Evolutionary conservation across 2,797 vertebrate species (phyloP).

Genomic region (Amazona finschi): DNA sequence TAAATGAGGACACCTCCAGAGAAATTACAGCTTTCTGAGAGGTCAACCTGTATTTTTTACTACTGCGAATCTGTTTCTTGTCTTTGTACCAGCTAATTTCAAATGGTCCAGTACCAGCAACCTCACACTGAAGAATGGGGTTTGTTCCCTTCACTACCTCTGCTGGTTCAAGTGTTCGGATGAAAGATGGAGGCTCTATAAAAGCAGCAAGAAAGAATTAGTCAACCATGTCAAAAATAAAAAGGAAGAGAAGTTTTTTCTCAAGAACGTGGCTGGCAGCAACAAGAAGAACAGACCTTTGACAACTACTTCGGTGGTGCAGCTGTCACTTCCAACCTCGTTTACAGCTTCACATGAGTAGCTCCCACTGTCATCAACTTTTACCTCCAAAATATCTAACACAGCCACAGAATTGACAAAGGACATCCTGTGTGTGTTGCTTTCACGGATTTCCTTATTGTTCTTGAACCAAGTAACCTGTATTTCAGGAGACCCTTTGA

Average conservation of each 20-base stretch:
- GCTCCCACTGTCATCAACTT: slow-evolving; percentile 88
- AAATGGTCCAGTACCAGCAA: slow-evolving; percentile 92
- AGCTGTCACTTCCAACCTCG: slow-evolving; percentile 92
- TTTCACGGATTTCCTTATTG: slow-evolving; percentile 88
- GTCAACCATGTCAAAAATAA: neutral
- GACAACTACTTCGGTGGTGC: slow-evolving; percentile 85
- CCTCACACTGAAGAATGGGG: slow-evolving; percentile 88
- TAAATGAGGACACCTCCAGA: slow-evolving; percentile 93
- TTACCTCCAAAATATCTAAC: slow-evolving; percentile 85
- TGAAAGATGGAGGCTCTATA: slow-evolving; percentile 92
- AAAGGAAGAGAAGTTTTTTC: neutral
- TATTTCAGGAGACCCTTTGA: slow-evolving; percentile 95
- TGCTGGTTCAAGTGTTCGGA: slow-evolving; percentile 87
- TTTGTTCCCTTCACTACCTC: slow-evolving; percentile 90
- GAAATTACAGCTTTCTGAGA: slow-evolving; percentile 84
- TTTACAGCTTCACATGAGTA: slow-evolving; percentile 96
- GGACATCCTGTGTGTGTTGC: slow-evolving; percentile 85
- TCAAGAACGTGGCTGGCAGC: neutral
- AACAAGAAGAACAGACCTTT: slow-evolving; percentile 88
- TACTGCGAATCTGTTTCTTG: slow-evolving; percentile 88
- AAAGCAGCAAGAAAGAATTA: slow-evolving; percentile 67
- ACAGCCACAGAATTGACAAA: slow-evolving; percentile 85
- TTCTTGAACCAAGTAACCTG: slow-evolving; percentile 95
- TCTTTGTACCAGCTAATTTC: slow-evolving; percentile 97
- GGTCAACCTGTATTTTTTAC: slow-evolving; percentile 88